A percentile compares a stretch with the other conserved stretches of the same genome.
Conservation (phyloP, 2,113 vertebrate genomes). For the Typhlomys cinereus region DNA sequence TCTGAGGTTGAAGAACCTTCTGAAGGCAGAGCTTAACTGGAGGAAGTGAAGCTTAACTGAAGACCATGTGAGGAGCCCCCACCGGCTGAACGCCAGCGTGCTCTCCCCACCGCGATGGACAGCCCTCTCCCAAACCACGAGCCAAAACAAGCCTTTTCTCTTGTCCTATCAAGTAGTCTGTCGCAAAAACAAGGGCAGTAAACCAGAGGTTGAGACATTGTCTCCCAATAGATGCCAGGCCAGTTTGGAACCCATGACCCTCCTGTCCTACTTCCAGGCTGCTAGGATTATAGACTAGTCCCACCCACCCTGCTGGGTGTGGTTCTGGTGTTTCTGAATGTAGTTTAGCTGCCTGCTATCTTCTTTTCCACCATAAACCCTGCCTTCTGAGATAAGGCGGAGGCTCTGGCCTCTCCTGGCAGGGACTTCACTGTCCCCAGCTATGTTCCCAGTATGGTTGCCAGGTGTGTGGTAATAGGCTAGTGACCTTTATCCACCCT, state of each 20-base stretch:
- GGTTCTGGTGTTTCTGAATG: background rate
- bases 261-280: background rate
- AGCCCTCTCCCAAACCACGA: background rate
- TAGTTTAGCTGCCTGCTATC: background rate
- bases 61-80: background rate
- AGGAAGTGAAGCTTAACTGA: background rate
- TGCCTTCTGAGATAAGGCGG: constrained; percentile 22
- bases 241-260: background rate
- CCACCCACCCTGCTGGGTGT: background rate
- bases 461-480: constrained; percentile 38
- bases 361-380: background rate
- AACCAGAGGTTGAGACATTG: too few species aligned
- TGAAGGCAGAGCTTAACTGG: background rate
- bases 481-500: background rate
- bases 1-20: background rate
- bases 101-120: background rate
- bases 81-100: background rate
- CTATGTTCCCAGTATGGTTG: constrained; percentile 4
- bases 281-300: background rate
- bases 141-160: background rate
- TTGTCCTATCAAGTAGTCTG: background rate
- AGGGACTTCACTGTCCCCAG: background rate
- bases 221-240: background rate
- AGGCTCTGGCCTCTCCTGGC: background rate
- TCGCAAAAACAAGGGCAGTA: background rate